Percentiles rank a stretch among this genome's conserved stretches.
phyloP scores from a whole-genome alignment of 2,888 invertebrate species.

The Clistopyga incitator region DNA sequence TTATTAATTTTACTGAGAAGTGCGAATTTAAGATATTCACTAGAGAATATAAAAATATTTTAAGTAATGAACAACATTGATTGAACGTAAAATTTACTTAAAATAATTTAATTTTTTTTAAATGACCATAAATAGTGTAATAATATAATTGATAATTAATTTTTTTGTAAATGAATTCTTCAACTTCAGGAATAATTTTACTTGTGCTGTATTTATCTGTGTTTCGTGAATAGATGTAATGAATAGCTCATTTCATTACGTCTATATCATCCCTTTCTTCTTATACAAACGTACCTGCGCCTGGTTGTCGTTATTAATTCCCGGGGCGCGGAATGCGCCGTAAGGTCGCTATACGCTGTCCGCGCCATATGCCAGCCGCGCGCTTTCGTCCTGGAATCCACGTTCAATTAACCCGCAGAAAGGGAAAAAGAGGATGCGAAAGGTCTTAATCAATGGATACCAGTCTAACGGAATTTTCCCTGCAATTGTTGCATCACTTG shows the following conservation, averaged over 20 bases:
- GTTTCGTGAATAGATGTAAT: not conserved
- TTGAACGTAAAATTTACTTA: too few species aligned
- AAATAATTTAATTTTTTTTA: too few species aligned
- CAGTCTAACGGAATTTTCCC: not conserved
- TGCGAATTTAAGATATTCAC: too few species aligned
- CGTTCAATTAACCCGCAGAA: conserved; percentile 23
- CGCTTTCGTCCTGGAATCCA: conserved; percentile 9
- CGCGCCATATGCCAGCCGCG: conserved; percentile 15
- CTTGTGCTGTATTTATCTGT: not conserved
- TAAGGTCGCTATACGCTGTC: not conserved
- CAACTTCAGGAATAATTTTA: not conserved
- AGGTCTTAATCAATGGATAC: conserved; percentile 25
- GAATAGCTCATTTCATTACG: not conserved
- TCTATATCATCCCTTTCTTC: not conserved
- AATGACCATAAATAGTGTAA: too few species aligned
- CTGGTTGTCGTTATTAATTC: conserved; percentile 6
- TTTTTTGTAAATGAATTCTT: too few species aligned
- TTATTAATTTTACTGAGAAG: too few species aligned
- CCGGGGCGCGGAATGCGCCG: not conserved
- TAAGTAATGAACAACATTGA: too few species aligned
- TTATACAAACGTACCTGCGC: conserved; percentile 1
- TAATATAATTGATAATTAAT: not conserved
- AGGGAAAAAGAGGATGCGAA: conserved; percentile 5
- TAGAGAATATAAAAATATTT: too few species aligned
- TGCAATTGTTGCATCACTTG: not conserved